Conservation (phyloP, 2,113 vertebrate species). For the Peromyscus maniculatus region DNA sequence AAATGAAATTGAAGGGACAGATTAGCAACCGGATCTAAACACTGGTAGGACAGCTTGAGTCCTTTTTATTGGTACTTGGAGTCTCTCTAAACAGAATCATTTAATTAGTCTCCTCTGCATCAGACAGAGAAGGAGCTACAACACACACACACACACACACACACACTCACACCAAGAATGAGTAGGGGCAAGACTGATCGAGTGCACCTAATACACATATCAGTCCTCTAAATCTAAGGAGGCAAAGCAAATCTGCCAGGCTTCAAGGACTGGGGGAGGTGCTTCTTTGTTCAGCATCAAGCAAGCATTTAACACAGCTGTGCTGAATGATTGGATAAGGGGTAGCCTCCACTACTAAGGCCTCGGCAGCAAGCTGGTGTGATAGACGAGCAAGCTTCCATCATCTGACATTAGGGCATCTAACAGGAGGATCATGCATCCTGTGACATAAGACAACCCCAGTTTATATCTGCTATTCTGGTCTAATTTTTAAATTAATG, state of each 20-base stretch:
- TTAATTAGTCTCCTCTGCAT: neutral
- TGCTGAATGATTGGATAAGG: neutral
- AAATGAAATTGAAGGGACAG: constrained; percentile 66
- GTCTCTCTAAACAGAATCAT: constrained; percentile 32
- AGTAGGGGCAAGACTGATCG: neutral
- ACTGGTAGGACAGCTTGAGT: constrained; percentile 32
- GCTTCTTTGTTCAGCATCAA: constrained; percentile 35
- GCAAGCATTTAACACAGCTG: constrained; percentile 26
- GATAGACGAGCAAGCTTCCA: neutral
- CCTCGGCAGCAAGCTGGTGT: neutral
- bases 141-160: neutral
- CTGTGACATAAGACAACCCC: neutral
- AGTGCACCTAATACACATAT: neutral
- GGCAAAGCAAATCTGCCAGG: constrained; percentile 15
- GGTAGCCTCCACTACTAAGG: neutral
- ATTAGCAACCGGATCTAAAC: constrained; percentile 60
- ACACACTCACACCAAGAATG: constrained; percentile 15
- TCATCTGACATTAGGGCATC: neutral
- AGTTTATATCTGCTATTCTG: neutral
- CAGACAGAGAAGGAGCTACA: neutral
- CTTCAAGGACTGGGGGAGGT: neutral
- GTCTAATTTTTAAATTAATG: constrained; percentile 2
- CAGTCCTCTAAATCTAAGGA: neutral
- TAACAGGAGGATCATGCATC: neutral
- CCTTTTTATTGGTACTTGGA: constrained; percentile 51